These are phyloP conservation scores for Pristionchus japonicus DNA, from an alignment of 2,888 invertebrate species.

Conservation along the genomic window DNA sequence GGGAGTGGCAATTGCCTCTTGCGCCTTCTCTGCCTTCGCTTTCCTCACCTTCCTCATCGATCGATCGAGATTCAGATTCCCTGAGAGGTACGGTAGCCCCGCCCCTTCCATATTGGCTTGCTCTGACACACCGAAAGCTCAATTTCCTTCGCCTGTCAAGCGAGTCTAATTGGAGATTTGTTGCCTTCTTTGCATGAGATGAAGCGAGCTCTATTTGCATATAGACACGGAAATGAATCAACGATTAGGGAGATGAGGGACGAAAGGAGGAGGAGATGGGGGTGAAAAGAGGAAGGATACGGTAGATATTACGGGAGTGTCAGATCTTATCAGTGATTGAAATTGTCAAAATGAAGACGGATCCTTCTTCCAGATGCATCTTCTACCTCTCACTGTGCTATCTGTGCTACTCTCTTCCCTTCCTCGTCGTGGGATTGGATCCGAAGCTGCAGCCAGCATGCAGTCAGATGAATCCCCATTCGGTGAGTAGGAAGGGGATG, in stretches of 20 bases:
- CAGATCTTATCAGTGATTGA: too few species aligned
- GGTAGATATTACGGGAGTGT: too few species aligned
- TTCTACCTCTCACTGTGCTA: slow-evolving; percentile 97
- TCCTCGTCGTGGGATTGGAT: slow-evolving; percentile 77
- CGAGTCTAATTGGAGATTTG: slow-evolving; percentile 26
- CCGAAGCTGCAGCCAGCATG: slow-evolving; percentile 35
- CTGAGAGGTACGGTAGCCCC: slow-evolving; percentile 82
- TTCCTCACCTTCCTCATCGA: slow-evolving; percentile 90
- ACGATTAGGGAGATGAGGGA: slow-evolving; percentile 23
- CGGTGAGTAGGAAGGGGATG: background rate
- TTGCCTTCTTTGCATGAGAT: slow-evolving; percentile 13
- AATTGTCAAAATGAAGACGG: background rate
- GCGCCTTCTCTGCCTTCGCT: slow-evolving; percentile 89
- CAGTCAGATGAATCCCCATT: background rate
- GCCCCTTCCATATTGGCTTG: background rate
- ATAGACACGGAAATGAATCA: slow-evolving; percentile 25
- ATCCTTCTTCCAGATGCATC: slow-evolving; percentile 82
- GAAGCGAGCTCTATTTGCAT: background rate
- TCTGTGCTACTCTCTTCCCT: slow-evolving; percentile 92
- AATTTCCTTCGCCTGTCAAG: background rate
- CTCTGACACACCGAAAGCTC: background rate
- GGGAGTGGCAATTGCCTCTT: slow-evolving; percentile 88
- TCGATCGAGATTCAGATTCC: slow-evolving; percentile 94
- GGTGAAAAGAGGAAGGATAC: too few species aligned
- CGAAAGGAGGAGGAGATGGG: too few species aligned